Evolutionary conservation across 2,888 invertebrate genomes (phyloP), one percentile per base, ranked within the genome.

Genomic region (Pedicia rivosa): DNA sequence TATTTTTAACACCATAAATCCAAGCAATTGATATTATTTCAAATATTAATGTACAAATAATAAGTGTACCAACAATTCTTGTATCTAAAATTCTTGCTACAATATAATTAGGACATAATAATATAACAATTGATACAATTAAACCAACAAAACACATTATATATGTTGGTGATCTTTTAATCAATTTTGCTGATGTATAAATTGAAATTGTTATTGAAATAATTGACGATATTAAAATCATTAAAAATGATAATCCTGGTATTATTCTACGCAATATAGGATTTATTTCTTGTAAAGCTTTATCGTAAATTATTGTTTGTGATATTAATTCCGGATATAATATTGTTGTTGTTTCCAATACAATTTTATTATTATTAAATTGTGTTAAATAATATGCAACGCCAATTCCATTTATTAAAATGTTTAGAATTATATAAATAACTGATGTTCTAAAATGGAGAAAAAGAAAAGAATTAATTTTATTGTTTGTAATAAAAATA

Each of bases 1-100:
- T 56, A 40, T 59, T 59, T 44, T 61, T 60, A 3, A 55, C 55
- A 27, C 62, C 62, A 42, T 62, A 62, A 13, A 62, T 58, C 61
- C 62, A 62, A 2, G 54, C 54, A 5, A 57, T 51, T 12, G 58
- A 55, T 35, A 62, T 60, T 15, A 60, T 44, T 39, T 62, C 62
- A 36, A 62, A 61, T 1, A 60, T 54, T 36, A 62, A 40, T 3
- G 60, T 56, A 3, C 57, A 53, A 4, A 60, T 48, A 12, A 54
- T 45, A 44, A 62, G 45, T 4, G 59, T 57, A 29, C 61, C 61
- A 30, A 60, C 55, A 31, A 61, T 41, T 6, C 61, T 50, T 2
- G 56, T 49, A 42, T 62, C 62, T 26, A 62, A 41, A 8, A 62
- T 45, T 8, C 59, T 50, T 1, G 54, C 51, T 15, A 58, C 51